phyloP scores from a whole-genome alignment of 2,888 invertebrate species.

The Platypus cylindrus region DNA sequence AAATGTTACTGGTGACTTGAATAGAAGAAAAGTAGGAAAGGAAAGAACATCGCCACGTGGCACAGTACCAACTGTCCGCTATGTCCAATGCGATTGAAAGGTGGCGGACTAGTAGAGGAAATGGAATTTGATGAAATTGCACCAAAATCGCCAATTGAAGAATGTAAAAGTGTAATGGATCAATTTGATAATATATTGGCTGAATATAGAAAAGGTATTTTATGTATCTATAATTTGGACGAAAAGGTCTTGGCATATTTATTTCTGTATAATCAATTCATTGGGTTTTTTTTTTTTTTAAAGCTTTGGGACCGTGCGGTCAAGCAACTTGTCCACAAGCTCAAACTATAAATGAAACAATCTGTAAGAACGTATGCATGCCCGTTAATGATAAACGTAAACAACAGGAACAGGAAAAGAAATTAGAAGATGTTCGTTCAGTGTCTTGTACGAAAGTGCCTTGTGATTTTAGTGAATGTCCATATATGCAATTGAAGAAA shows the following conservation, averaged over 20 bases:
- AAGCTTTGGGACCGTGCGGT: slow-evolving; percentile 31
- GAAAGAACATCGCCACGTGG: slow-evolving; percentile 5
- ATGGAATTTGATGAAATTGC: not conserved
- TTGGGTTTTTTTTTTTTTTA: no score
- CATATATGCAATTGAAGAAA: slow-evolving; percentile 16
- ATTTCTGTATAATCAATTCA: no score
- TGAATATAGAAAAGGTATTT: slow-evolving; percentile 25
- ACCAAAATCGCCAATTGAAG: slow-evolving; percentile 23
- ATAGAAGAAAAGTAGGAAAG: slow-evolving; percentile 3
- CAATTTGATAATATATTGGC: slow-evolving; percentile 28
- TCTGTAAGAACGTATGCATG: slow-evolving; percentile 24
- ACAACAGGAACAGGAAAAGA: slow-evolving; percentile 7
- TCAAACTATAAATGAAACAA: slow-evolving; percentile 23
- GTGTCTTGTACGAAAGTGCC: slow-evolving; percentile 16
- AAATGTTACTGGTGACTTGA: no score
- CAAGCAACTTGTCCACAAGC: slow-evolving; percentile 28
- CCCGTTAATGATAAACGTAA: slow-evolving; percentile 1
- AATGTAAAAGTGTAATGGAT: slow-evolving; percentile 31
- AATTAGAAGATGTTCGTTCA: slow-evolving; percentile 3
- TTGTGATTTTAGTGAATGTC: slow-evolving; percentile 20
- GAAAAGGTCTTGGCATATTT: slow-evolving; percentile 1
- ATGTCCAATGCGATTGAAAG: slow-evolving; percentile 11
- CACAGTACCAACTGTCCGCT: slow-evolving; percentile 8
- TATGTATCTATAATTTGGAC: no score
- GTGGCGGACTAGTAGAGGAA: slow-evolving; percentile 6